Percentiles rank a stretch among this genome's conserved stretches.
Conservation (phyloP, 2,113 vertebrate species). For the Plotosus lineatus region DNA sequence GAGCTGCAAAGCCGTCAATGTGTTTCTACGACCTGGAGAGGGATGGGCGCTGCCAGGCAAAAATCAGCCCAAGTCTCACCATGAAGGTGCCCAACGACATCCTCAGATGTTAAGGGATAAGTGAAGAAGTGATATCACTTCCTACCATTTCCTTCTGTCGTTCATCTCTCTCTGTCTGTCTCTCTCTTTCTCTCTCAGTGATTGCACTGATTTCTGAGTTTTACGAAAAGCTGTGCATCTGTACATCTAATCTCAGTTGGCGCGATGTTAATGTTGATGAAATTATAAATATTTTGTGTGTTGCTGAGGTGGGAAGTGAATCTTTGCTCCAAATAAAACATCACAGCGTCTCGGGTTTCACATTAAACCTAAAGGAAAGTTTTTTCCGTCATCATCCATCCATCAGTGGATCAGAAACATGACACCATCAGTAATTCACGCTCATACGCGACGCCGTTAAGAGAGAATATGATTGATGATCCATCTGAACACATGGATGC, state of each 20-base stretch:
- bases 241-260: neutral
- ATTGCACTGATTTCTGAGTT: neutral
- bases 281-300: neutral
- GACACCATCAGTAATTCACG: slow-evolving; percentile 1
- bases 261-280: neutral
- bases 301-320: neutral
- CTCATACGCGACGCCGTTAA: too few species aligned
- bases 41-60: too few species aligned
- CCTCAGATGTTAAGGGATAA: too few species aligned
- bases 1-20: too few species aligned
- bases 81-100: too few species aligned
- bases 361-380: neutral
- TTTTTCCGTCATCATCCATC: neutral
- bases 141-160: neutral
- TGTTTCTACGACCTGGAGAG: too few species aligned
- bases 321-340: neutral
- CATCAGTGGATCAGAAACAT: neutral
- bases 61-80: too few species aligned
- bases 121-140: too few species aligned
- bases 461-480: too few species aligned
- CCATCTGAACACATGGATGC: too few species aligned
- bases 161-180: neutral
- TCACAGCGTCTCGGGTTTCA: neutral
- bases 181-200: neutral
- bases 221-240: neutral